Conservation (phyloP, 2,888 invertebrate genomes). For the Stenodema calcarata region DNA sequence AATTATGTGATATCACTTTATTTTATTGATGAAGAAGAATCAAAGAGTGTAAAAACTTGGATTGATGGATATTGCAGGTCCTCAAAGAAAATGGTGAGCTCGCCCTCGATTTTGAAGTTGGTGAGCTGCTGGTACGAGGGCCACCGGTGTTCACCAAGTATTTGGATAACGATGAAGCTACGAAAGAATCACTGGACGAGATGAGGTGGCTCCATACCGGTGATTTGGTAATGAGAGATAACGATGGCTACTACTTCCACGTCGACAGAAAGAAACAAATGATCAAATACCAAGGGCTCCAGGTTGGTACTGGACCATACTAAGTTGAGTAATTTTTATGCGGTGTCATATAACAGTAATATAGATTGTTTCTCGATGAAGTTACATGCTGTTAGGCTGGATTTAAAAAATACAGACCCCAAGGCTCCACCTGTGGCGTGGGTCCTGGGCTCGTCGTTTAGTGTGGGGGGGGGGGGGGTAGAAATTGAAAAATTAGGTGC, state of each 20-base stretch:
- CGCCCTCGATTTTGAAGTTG: constrained; percentile 71
- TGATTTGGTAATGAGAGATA: constrained; percentile 82
- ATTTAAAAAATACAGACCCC: too few relatives aligned
- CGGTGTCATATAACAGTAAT: too few relatives aligned
- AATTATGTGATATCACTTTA: too few relatives aligned
- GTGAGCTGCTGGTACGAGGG: constrained; percentile 85
- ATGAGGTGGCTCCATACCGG: constrained; percentile 82
- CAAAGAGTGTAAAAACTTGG: too few relatives aligned
- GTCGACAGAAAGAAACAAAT: constrained; percentile 87
- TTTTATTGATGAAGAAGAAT: too few relatives aligned
- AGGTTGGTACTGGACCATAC: constrained; percentile 62
- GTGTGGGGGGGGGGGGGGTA: too few relatives aligned
- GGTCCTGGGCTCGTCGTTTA: too few relatives aligned
- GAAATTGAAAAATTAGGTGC: too few relatives aligned
- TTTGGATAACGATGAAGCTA: constrained; percentile 72
- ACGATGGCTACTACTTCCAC: constrained; percentile 77
- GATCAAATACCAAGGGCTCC: constrained; percentile 87
- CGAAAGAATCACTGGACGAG: constrained; percentile 69
- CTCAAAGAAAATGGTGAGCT: constrained; percentile 63
- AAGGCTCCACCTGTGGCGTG: too few relatives aligned
- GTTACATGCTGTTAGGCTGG: too few relatives aligned
- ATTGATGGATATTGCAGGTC: constrained; percentile 49
- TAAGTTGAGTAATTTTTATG: not conserved
- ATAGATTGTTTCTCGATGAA: too few relatives aligned
- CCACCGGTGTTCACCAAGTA: constrained; percentile 85